Conservation (phyloP, 2,888 invertebrate genomes). For the Cantharis rustica region DNA sequence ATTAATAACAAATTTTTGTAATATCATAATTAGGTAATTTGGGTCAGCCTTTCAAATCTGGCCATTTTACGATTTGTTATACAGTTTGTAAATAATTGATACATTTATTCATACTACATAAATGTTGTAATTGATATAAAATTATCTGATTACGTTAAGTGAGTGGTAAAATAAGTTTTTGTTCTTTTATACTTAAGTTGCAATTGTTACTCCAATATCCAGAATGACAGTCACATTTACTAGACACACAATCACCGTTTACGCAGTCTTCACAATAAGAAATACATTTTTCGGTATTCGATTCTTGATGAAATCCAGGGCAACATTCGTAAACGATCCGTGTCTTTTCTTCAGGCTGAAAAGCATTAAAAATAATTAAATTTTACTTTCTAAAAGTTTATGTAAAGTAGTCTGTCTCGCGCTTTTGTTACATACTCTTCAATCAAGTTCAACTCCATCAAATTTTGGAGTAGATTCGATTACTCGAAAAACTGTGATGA, state of each 20-base stretch:
- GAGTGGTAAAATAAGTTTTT: slow-evolving; percentile 5
- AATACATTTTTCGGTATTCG: slow-evolving; percentile 50
- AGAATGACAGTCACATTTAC: slow-evolving; percentile 64
- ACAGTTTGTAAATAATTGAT: not conserved
- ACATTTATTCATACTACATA: not conserved
- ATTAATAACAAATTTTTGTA: not conserved
- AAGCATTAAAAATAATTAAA: not conserved
- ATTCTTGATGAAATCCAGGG: slow-evolving; percentile 69
- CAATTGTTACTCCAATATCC: slow-evolving; percentile 68
- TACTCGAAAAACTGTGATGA: no score
- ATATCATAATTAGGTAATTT: slow-evolving; percentile 1
- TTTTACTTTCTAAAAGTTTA: no score
- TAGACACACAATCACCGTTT: slow-evolving; percentile 65
- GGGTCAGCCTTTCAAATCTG: slow-evolving; percentile 22
- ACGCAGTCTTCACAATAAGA: slow-evolving; percentile 56
- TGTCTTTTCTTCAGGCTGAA: slow-evolving; percentile 70
- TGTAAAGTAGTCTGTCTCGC: no score
- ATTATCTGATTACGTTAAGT: not conserved
- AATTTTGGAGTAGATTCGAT: no score
- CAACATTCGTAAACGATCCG: slow-evolving; percentile 76
- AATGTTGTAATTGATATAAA: not conserved
- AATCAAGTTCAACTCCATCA: no score
- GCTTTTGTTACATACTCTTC: no score
- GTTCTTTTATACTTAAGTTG: slow-evolving; percentile 58
- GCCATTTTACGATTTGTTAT: slow-evolving; percentile 1